Base-by-base conservation (phyloP, 2,797 vertebrate genomes). In the Ibycter americanus region DNA sequence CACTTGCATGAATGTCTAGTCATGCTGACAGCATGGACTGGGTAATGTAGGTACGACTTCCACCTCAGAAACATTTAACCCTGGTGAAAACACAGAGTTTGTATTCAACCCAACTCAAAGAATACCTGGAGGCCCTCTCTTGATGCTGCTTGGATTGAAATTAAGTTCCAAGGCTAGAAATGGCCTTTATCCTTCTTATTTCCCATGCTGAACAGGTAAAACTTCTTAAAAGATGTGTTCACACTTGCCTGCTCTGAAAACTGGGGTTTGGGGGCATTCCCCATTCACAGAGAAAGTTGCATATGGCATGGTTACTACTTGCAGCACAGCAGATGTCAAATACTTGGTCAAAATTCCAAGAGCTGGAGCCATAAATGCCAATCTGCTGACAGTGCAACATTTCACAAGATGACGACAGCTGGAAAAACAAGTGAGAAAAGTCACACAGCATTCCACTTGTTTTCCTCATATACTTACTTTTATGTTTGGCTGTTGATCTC, bases 271-370 rank as follows among this genome's bases (percentile, higher is more conserved):
- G 6, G 14, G 59, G n/a, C 36, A 87, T 73, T 90, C 32, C 84
- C n/a, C 13, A 47, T 70, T 84, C 70, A 90, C 51, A 68, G 49
- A 51, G 19, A 31, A 87, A 59, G 29, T 1, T 0, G 59, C 59
- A 82, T 1, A 0, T 47, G 38, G 31, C 67, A 58, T 44, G 5
- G 52, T 94, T 58, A 65, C 73, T 73, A 73, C 80, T 92, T 36
- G 49, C 76, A 95, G 76, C 62, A 72, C 4, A 15, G 61, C 63
- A 94, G 74, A 87, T 22, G 29, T 38, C 73, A 95, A 97, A 93
- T 27, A 68, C 18, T 32, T 54, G 55, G 59, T 92, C 88, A 96
- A 83, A 91, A 95, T 95, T 94, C 89, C 44, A 40, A 65, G 61
- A 26, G 74, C 56, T 80, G 54, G 62, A 96, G 63, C 27, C 70